Evolutionary conservation across 2,113 vertebrate genomes (phyloP).

Genomic region (Epinephelus fuscoguttatus): DNA sequence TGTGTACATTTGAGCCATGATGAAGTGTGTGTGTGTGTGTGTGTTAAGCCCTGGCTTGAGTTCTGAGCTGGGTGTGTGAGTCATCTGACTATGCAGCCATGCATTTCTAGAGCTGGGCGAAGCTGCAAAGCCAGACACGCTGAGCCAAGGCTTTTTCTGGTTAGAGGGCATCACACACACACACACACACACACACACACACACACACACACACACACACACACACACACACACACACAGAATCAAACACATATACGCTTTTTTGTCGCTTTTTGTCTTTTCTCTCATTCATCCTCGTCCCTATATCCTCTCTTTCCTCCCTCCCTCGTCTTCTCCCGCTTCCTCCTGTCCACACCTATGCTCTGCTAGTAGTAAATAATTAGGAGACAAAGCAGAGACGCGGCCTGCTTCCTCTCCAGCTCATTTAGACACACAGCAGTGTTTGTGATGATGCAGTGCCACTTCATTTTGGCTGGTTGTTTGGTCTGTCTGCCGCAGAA

Average conservation of each 20-base stretch:
- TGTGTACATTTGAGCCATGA: constrained; percentile 30
- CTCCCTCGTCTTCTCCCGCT: background rate
- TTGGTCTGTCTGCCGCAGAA: constrained; percentile 72
- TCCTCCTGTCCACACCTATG: constrained; percentile 51
- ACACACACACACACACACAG: constrained; percentile 5
- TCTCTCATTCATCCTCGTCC: constrained; percentile 7
- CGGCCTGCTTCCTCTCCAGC: constrained; percentile 61
- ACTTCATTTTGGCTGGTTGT: constrained; percentile 76
- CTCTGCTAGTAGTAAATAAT: constrained; percentile 68
- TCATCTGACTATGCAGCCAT: constrained; percentile 69
- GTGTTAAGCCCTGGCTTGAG: constrained; percentile 65
- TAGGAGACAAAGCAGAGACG: constrained; percentile 67
- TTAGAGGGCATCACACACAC: constrained; percentile 55
- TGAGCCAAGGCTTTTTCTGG: constrained; percentile 74
- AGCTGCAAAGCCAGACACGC: constrained; percentile 68
- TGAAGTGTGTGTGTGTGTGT: constrained; percentile 36
- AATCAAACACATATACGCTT: constrained; percentile 20
- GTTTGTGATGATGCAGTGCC: constrained; percentile 75
- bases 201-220: no score
- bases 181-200: no score
- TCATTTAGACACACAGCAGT: constrained; percentile 73
- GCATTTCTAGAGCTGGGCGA: constrained; percentile 69
- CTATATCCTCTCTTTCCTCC: background rate
- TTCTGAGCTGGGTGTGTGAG: constrained; percentile 72
- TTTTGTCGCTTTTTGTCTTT: constrained; percentile 48